Evolutionary conservation across 1,140 invertebrate species (phyloP).

Genomic region (Solenopsis invicta): DNA sequence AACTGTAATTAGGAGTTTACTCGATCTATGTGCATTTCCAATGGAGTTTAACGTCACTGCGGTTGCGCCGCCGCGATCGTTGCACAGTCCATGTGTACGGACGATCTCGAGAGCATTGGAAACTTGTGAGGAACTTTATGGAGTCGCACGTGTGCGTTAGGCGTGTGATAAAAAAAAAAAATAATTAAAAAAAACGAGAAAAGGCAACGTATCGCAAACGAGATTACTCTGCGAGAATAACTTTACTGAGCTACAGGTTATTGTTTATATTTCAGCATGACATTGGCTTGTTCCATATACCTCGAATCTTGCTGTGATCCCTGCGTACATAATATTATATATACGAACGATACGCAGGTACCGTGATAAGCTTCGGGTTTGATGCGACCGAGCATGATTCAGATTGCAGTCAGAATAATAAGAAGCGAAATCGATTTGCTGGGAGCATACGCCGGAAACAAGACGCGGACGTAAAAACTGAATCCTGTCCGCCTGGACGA

Average conservation of each 20-base stretch:
- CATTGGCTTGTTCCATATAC: not conserved
- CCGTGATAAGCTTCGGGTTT: constrained; percentile 37
- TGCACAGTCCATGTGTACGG: not conserved
- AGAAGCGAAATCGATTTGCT: constrained; percentile 62
- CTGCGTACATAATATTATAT: constrained; percentile 7
- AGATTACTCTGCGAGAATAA: not conserved
- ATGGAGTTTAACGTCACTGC: constrained; percentile 37
- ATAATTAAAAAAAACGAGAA: not conserved
- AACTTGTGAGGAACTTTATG: not conserved
- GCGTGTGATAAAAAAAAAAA: not conserved
- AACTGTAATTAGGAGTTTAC: constrained; percentile 71
- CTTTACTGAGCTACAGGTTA: not conserved
- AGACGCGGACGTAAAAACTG: constrained; percentile 72
- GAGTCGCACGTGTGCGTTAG: not conserved
- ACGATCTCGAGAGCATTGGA: not conserved
- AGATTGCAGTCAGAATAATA: constrained; percentile 53
- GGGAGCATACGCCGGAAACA: constrained; percentile 41
- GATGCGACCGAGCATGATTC: constrained; percentile 33
- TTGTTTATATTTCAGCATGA: not conserved
- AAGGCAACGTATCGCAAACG: not conserved
- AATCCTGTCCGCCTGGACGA: constrained; percentile 74
- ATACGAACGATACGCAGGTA: constrained; percentile 20
- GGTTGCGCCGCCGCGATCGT: constrained; percentile 11
- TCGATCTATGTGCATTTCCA: constrained; percentile 50
- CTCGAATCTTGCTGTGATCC: constrained; percentile 9